Evolutionary conservation across 2,113 vertebrate species (phyloP).

Genomic region (human (Homo sapiens)): DNA sequence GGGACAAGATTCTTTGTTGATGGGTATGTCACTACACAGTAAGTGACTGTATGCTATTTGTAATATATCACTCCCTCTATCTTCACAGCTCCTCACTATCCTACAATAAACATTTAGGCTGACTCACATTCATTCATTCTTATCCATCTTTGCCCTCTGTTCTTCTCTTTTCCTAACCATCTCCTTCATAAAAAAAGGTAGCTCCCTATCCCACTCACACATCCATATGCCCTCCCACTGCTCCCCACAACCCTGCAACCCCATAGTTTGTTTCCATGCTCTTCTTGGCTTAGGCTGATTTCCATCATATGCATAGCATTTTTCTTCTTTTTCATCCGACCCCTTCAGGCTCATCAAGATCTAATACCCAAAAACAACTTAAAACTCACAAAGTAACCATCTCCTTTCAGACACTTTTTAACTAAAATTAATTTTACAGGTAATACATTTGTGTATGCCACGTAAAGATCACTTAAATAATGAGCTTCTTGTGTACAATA

Average conservation of each 20-base stretch:
- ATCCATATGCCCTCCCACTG: neutral
- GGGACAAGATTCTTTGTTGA: neutral
- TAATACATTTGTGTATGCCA: neutral
- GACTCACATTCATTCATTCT: neutral
- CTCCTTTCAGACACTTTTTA: neutral
- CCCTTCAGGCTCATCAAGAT: neutral
- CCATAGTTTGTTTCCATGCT: neutral
- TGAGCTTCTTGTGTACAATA: neutral
- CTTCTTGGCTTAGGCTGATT: neutral
- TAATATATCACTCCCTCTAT: neutral
- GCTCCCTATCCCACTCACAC: neutral
- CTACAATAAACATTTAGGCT: neutral
- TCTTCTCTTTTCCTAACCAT: neutral
- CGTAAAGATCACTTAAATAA: neutral
- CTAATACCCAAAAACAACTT: neutral
- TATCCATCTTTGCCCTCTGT: neutral
- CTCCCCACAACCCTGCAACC: no score
- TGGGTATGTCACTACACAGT: neutral
- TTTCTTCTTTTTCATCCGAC: neutral
- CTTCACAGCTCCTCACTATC: neutral
- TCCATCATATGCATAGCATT: neutral
- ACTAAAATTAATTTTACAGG: slow-evolving; percentile 3
- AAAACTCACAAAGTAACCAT: neutral
- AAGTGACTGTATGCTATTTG: neutral
- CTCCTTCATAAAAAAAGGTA: neutral